A percentile compares a stretch with the other conserved stretches of the same genome.
These are phyloP conservation scores for Carlito syrichta DNA, from an alignment of 2,113 vertebrate genomes.

Conservation along the genomic window DNA sequence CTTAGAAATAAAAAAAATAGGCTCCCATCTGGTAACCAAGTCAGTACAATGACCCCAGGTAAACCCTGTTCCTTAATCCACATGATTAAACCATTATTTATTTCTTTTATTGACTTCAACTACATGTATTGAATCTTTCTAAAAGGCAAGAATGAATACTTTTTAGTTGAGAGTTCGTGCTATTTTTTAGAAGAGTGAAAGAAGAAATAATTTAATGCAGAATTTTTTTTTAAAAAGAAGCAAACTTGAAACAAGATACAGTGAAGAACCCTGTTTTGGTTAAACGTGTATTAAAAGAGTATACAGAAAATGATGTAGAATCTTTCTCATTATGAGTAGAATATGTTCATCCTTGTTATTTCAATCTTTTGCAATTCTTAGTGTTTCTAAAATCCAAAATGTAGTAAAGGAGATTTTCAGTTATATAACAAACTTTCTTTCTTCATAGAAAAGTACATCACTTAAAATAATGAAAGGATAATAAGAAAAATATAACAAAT, in stretches of 20 bases:
- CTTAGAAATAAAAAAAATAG: neutral
- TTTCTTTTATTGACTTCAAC: neutral
- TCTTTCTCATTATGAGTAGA: neutral
- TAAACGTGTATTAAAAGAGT: neutral
- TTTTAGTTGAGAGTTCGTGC: neutral
- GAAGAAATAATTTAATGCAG: neutral
- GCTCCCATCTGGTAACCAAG: neutral
- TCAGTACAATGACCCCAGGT: neutral
- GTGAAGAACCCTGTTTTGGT: neutral
- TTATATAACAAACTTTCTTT: neutral
- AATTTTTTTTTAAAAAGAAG: neutral
- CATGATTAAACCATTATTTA: neutral
- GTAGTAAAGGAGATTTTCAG: neutral
- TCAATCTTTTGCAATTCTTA: neutral
- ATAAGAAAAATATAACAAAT: neutral
- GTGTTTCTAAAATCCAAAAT: neutral
- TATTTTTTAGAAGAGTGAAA: neutral
- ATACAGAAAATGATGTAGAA: neutral
- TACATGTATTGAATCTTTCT: neutral
- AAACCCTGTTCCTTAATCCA: neutral
- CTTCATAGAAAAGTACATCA: neutral
- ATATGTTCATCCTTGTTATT: neutral
- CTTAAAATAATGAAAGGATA: neutral
- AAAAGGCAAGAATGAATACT: neutral
- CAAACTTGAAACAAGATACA: neutral